Percentiles rank a stretch among this genome's conserved stretches.
phyloP scores from a whole-genome alignment of 2,113 vertebrate species.

The Dendrocopos noguchii region DNA sequence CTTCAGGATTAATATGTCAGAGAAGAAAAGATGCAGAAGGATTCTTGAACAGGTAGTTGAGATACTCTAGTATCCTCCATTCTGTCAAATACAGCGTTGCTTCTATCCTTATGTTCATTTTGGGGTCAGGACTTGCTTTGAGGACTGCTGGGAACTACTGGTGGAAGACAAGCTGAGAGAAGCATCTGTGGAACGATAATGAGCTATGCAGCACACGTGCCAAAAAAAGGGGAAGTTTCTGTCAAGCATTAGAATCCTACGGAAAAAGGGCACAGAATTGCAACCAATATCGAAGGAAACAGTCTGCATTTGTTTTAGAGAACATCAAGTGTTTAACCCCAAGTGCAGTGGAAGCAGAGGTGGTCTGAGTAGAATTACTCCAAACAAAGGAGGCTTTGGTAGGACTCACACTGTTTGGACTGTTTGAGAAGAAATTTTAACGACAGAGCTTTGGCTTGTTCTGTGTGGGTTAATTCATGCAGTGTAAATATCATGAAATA shows the following conservation, averaged over 20 bases:
- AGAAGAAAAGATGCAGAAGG: slow-evolving; percentile 94
- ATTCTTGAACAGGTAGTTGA: slow-evolving; percentile 93
- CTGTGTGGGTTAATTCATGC: fast-evolving
- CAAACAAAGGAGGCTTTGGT: background rate
- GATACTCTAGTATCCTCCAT: background rate
- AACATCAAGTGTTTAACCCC: background rate
- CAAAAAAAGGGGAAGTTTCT: background rate
- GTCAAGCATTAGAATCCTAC: background rate
- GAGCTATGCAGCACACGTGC: background rate
- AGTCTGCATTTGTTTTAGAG: background rate
- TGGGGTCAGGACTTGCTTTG: background rate
- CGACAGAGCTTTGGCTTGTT: background rate
- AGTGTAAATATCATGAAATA: background rate
- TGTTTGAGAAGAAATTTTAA: background rate
- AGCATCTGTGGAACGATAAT: background rate
- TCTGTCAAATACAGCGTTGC: background rate
- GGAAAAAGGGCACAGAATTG: background rate
- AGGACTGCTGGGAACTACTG: background rate
- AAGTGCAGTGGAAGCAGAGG: background rate
- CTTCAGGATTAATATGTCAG: slow-evolving; percentile 91
- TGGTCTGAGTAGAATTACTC: background rate
- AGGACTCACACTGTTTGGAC: background rate
- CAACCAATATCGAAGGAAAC: background rate
- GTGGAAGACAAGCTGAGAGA: background rate
- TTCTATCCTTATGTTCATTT: background rate